Evolutionary conservation across 2,113 vertebrate genomes (phyloP).

Genomic region (Neolamprologus kungweensis): DNA sequence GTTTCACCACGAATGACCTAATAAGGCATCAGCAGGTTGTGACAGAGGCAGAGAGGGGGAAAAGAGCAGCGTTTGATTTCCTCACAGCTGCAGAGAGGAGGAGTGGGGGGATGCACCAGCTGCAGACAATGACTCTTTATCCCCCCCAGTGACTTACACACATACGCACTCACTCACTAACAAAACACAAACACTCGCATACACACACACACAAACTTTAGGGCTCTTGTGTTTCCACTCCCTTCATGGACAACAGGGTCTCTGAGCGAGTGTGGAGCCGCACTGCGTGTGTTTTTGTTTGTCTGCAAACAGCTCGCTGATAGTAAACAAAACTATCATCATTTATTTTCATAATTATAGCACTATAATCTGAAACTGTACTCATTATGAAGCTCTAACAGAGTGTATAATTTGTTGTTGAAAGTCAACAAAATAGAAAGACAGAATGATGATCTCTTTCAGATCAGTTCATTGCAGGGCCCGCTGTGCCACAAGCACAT

Average conservation of each 20-base stretch:
- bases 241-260: conserved; percentile 55
- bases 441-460: background rate
- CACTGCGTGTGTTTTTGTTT: conserved; percentile 5
- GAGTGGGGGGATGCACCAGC: conserved; percentile 75
- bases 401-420: background rate
- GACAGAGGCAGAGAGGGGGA: conserved; percentile 50
- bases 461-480: background rate
- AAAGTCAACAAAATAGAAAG: background rate
- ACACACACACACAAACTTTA: conserved; percentile 37
- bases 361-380: background rate
- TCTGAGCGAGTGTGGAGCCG: conserved; percentile 24
- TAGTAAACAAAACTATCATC: conserved; percentile 32
- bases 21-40: conserved; percentile 62
- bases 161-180: conserved; percentile 36
- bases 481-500: background rate
- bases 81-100: conserved; percentile 76
- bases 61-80: conserved; percentile 77
- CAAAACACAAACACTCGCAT: background rate
- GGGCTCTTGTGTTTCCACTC: conserved; percentile 48
- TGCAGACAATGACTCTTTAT: conserved; percentile 83
- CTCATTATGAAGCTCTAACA: background rate
- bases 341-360: background rate
- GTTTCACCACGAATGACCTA: conserved; percentile 55
- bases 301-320: background rate
- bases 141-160: conserved; percentile 67